A percentile compares a stretch with the other conserved stretches of the same genome.
phyloP scores from a whole-genome alignment of 2,888 invertebrate species.

The Endomychus coccineus region DNA sequence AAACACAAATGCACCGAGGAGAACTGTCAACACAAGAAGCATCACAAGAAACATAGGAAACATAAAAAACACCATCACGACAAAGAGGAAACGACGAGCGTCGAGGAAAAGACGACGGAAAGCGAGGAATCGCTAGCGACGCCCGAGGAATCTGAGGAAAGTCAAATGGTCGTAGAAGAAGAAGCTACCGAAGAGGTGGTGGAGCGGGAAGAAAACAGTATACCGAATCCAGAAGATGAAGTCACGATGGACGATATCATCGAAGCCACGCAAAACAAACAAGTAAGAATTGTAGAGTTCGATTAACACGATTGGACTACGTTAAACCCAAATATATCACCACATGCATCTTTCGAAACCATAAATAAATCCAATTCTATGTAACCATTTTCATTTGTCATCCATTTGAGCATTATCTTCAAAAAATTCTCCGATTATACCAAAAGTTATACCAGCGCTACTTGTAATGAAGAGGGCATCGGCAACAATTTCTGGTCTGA shows the following conservation, averaged over 20 bases:
- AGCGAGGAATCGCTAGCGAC: neutral
- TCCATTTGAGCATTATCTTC: too few relatives aligned
- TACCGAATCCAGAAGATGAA: slow-evolving; percentile 37
- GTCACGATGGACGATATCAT: slow-evolving; percentile 40
- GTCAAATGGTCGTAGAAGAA: slow-evolving; percentile 36
- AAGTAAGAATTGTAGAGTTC: too few relatives aligned
- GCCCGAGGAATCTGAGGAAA: slow-evolving; percentile 22
- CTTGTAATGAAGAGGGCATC: too few relatives aligned
- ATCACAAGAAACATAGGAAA: slow-evolving; percentile 71
- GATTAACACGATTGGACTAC: too few relatives aligned
- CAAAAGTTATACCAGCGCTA: too few relatives aligned
- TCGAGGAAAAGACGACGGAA: neutral
- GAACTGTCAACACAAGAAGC: slow-evolving; percentile 63
- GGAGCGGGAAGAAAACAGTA: slow-evolving; percentile 22
- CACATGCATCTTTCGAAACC: too few relatives aligned
- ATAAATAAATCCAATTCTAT: too few relatives aligned
- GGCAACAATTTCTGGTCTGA: too few relatives aligned
- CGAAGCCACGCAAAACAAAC: slow-evolving; percentile 22
- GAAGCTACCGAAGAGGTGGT: slow-evolving; percentile 36
- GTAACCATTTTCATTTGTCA: too few relatives aligned
- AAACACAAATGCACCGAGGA: slow-evolving; percentile 64
- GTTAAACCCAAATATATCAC: too few relatives aligned
- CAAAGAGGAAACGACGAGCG: slow-evolving; percentile 12
- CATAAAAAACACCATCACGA: slow-evolving; percentile 69
- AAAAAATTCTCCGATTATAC: too few relatives aligned